Conservation (phyloP, 2,113 vertebrate species). For the Rhinoptilus africanus region DNA sequence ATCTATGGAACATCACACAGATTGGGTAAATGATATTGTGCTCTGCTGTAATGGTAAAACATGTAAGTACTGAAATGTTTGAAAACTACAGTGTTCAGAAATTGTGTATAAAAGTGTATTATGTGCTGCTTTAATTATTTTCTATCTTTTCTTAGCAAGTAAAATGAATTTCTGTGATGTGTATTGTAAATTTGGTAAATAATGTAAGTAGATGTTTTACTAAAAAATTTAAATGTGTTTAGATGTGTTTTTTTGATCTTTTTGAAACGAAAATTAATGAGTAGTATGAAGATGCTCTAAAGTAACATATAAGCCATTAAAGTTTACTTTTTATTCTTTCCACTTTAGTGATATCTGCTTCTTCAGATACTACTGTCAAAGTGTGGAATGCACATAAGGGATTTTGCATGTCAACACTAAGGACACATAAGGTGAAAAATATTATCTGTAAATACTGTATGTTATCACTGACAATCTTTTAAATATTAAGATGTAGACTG, state of each 20-base stretch:
- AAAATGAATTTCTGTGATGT: not conserved
- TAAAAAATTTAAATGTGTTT: not conserved
- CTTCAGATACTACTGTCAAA: conserved; percentile 97
- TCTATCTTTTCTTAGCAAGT: not conserved
- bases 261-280: not conserved
- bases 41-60: conserved; percentile 99
- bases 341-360: conserved; percentile 93
- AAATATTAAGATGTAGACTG: not conserved
- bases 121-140: not conserved
- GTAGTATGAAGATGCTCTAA: not conserved
- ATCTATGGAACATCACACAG: conserved; percentile 98
- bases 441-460: not conserved
- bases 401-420: conserved; percentile 98
- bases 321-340: conserved; percentile 49
- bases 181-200: not conserved
- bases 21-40: conserved; percentile 98
- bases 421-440: conserved; percentile 90
- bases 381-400: conserved; percentile 99
- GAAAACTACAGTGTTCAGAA: not conserved
- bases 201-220: not conserved
- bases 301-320: not conserved
- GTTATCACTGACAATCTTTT: not conserved
- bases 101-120: not conserved
- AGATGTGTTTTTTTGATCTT: not conserved
- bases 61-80: conserved; percentile 79